Evolutionary conservation across 2,888 invertebrate genomes (phyloP).

Genomic region (Bedellia somnulentella): DNA sequence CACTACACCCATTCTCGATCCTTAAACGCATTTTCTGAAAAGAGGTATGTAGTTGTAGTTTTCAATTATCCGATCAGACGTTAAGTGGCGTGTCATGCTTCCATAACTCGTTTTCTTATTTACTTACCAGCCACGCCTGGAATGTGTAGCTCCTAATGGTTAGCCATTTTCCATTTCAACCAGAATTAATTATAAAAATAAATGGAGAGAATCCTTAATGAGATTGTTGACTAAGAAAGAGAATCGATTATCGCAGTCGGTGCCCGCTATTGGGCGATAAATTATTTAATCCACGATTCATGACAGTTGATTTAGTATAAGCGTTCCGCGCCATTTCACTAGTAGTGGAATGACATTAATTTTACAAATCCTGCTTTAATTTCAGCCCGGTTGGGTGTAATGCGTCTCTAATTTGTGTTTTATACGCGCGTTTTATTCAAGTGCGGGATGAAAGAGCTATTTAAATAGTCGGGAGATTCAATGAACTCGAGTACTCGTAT

Average conservation of each 20-base stretch:
- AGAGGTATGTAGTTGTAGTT: too few relatives aligned
- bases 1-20: constrained; percentile 55
- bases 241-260: constrained; percentile 26
- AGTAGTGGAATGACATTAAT: constrained; percentile 21
- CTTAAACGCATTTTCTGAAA: too few relatives aligned
- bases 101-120: too few relatives aligned
- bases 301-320: constrained; percentile 33
- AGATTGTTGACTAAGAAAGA: constrained; percentile 23
- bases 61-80: too few relatives aligned
- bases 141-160: constrained; percentile 38
- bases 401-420: constrained; percentile 20
- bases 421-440: too few relatives aligned
- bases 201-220: constrained; percentile 18
- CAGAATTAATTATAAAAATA: constrained; percentile 37
- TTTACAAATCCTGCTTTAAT: constrained; percentile 23
- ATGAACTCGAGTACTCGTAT: constrained; percentile 53
- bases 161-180: constrained; percentile 28
- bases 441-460: too few relatives aligned
- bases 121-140: constrained; percentile 33
- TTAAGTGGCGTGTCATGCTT: constrained; percentile 28
- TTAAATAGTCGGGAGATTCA: constrained; percentile 37
- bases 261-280: constrained; percentile 27
- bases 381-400: constrained; percentile 18
- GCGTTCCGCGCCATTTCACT: constrained; percentile 19
- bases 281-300: constrained; percentile 21